Evolutionary conservation across 2,888 invertebrate species (phyloP), one percentile per base, ranked within the genome.

Genomic region (Timema podura): DNA sequence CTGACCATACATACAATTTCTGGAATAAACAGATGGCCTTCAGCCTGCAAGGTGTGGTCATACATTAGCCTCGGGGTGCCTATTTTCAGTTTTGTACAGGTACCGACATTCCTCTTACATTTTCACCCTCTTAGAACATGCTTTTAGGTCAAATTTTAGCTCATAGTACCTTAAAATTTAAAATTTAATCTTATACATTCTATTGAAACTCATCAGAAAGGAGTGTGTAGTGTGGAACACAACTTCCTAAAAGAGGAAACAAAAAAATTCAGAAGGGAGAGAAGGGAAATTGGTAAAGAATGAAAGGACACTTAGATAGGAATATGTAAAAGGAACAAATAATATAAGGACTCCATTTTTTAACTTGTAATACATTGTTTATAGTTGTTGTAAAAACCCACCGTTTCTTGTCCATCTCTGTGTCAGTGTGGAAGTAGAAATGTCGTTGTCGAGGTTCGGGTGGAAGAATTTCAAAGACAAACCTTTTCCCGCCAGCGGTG

Each of bases 371-470:
- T 67, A 45, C 30, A 49, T 51, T 45, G 0, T n/a, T 48, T 67
- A 13, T 11, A 13, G 30, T 13, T 13, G 2, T 3, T 13, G 45
- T 68, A 64, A 67, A 64, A 70, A 47, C 75, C 77, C 79, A 96
- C 96, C 96, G 89, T 84, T 95, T 95, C 80, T 92, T 93, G 79
- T 97, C 97, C 86, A 95, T 92, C 82, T 97, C 96, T 11, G 95
- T 92, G 79, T 97, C 96, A 0, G 96, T 92, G 79, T 93, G 91
- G 83, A 97, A 96, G 80, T 92, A 94, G 80, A 94, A 96, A 80
- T 92, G 92, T 77, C 94, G 88, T 80, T 95, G 91, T 76, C 90
- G 91, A 1, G 91, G 85, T 77, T 95, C 95, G 1, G 95, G 91
- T 67, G 97, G 95, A 80, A 93, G 87, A 70, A 96, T 88, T 82